Evolutionary conservation across 2,113 vertebrate species (phyloP), one percentile per base, ranked within the genome.

Genomic region (Aptenodytes forsteri): DNA sequence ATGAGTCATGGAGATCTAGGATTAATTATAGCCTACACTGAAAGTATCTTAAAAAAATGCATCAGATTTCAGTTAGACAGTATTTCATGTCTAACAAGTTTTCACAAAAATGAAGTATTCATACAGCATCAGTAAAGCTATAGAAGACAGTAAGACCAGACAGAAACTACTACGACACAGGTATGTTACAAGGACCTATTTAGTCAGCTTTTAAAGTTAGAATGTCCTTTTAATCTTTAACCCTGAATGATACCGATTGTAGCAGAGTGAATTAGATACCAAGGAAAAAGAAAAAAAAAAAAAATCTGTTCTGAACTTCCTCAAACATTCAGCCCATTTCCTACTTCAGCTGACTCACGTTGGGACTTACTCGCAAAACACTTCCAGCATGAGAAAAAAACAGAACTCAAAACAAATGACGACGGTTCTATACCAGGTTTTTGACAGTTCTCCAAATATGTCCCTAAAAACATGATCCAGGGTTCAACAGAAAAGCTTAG

Each of bases 11-110:
- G 49, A 97, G 87, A 94, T 89, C 58, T 72, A 83, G 42, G 66
- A 94, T 94, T 97, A 97, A 97, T 96, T 96, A 96, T 8, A 96
- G 73, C 64, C 71, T 83, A 36, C 87, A 80, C 66, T 72, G 25
- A 77, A 91, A 84, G 61, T 58, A 92, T 42, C 59, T 90, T 73
- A 9, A 92, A 44, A 9, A 7, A 79, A 52, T 3, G 44, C 65
- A 87, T 59, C 25, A 29, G 81, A 94, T 94, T 94, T 91, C 91
- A 85, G 62, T 89, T 89, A 87, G 69, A 92, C 56, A 52, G 71
- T 26, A 79, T 65, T 96, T 96, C 89, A 66, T 29, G 87, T 84
- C 78, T 30, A 73, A 94, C 89, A 71, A 73, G 94, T 94, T 96
- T 46, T 79, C 83, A 92, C 58, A 66, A 20, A 58, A 61, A 81